These are phyloP conservation scores for Chaetodon auriga DNA, from an alignment of 2,113 vertebrate species.

Conservation along the genomic window DNA sequence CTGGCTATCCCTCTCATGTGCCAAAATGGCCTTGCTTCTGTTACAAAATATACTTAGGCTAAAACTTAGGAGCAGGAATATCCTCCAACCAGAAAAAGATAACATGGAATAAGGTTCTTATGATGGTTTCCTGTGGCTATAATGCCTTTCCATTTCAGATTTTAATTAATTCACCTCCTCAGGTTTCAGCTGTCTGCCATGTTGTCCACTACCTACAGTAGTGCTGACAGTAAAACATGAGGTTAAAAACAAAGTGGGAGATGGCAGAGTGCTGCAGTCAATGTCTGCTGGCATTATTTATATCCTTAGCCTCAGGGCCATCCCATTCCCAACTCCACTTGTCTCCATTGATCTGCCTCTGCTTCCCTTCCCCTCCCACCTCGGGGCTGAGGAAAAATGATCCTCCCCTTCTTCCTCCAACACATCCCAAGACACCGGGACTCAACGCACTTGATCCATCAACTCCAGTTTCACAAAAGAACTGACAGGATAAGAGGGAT, in stretches of 20 bases:
- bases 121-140: slow-evolving; percentile 17
- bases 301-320: slow-evolving; percentile 70
- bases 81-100: background rate
- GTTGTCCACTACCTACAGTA: slow-evolving; percentile 13
- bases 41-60: background rate
- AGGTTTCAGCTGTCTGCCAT: background rate
- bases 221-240: slow-evolving; percentile 30
- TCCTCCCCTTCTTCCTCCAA: slow-evolving; percentile 43
- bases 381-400: slow-evolving; percentile 59
- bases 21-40: background rate
- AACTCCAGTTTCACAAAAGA: slow-evolving; percentile 48
- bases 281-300: slow-evolving; percentile 73
- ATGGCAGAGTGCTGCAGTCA: slow-evolving; percentile 58
- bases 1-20: background rate
- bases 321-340: slow-evolving; percentile 70
- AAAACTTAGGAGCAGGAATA: background rate
- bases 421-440: slow-evolving; percentile 60
- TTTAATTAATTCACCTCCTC: slow-evolving; percentile 8
- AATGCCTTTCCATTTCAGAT: slow-evolving; percentile 10
- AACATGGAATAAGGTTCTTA: background rate
- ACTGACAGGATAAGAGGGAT: slow-evolving; percentile 47
- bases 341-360: slow-evolving; percentile 77
- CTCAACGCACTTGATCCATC: slow-evolving; percentile 65
- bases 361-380: slow-evolving; percentile 34
- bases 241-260: slow-evolving; percentile 50